Conservation (phyloP, 2,888 invertebrate genomes). For the Nasonovia ribisnigri region DNA sequence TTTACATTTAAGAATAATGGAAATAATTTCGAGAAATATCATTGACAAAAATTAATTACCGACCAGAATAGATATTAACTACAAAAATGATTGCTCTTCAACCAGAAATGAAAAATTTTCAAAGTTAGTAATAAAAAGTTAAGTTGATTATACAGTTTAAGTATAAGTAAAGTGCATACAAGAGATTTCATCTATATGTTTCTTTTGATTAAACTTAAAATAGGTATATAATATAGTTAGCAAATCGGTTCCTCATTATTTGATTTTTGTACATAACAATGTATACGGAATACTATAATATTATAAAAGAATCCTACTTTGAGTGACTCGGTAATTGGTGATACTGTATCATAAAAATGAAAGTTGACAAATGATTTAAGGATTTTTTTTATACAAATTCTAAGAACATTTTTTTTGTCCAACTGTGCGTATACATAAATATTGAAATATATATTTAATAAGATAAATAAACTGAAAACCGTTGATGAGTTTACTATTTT, state of each 20-base stretch:
- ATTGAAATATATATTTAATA: neutral
- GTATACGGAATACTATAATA: neutral
- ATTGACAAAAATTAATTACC: neutral
- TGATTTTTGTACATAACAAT: neutral
- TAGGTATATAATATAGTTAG: neutral
- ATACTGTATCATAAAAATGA: no score
- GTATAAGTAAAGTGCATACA: no score
- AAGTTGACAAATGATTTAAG: no score
- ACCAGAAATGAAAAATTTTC: neutral
- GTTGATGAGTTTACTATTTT: neutral
- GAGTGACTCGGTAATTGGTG: no score
- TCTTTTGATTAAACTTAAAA: neutral
- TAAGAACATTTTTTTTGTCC: neutral
- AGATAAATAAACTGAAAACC: neutral
- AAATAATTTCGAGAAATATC: no score
- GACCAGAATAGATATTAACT: neutral
- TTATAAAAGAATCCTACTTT: no score
- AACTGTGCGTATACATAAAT: neutral
- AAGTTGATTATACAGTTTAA: no score
- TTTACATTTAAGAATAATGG: no score
- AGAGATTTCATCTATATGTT: no score
- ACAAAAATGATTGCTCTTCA: neutral
- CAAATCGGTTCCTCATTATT: neutral
- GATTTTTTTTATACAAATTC: neutral
- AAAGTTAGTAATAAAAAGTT: no score